Base-by-base conservation (phyloP, 2,888 invertebrate genomes). In the Prenolepis imparis region DNA sequence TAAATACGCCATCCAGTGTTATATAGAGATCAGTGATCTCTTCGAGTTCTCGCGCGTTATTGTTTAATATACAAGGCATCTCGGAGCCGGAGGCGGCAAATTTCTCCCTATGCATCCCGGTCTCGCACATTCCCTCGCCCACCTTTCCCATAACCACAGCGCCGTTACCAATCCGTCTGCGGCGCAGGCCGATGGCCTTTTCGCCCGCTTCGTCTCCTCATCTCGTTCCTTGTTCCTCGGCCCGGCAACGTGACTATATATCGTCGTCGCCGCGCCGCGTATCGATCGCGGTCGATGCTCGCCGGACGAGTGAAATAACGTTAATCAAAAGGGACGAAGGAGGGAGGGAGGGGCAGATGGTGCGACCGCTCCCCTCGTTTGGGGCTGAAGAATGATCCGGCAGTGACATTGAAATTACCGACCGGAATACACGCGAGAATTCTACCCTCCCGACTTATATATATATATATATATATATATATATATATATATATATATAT, bases 401-500 rank as follows among this genome's bases (percentile, higher is more conserved):
- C 77, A 83, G 81, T 86, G 77, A 80, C 87, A 87, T 83, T 86
- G 86, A 86, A 86, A 85, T 86, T 85, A 85, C 68, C 41, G 21
- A 39, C 66, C 28, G 68, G 24, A 48, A 36, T 82, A 70, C 68
- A 68, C 28, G 41, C 68, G 36, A 52, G 36, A 64, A 39, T 24
- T 24, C 5, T 9, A 66, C n/a, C 24, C 24, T 48, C n/a, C 39
- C 21, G 70, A 36, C 3, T 57, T 32, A 11, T 57, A 32, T 3
- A 3, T n/a, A n/a, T n/a, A n/a, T n/a, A n/a, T n/a, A n/a, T n/a
- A n/a, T n/a, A n/a, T n/a, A n/a, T n/a, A n/a, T n/a, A n/a, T n/a
- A n/a, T n/a, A n/a, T n/a, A n/a, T n/a, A n/a, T n/a, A n/a, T n/a
- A n/a, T n/a, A n/a, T n/a, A n/a, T n/a, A 28, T 28, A 28, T 28